Conservation (phyloP, 2,888 invertebrate genomes). For the Apodemia duryi region DNA sequence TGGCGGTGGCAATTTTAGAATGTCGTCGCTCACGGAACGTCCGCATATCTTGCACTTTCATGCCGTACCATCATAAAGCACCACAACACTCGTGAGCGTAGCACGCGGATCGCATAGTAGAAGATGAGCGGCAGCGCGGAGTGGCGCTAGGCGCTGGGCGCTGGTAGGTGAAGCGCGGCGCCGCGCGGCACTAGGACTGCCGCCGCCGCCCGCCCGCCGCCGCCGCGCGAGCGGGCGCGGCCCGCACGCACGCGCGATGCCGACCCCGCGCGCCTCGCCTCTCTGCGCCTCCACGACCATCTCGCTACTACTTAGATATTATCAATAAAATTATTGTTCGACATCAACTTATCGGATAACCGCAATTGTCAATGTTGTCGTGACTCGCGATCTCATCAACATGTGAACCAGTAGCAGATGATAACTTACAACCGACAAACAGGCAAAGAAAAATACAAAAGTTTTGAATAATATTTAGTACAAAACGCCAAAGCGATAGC, state of each 20-base stretch:
- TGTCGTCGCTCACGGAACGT: constrained; percentile 68
- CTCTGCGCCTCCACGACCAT: constrained; percentile 45
- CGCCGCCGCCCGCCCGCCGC: constrained; percentile 45
- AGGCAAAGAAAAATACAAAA: background rate
- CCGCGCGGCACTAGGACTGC: constrained; percentile 54
- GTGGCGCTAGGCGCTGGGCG: constrained; percentile 39
- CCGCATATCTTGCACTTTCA: constrained; percentile 73
- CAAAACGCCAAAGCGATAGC: background rate
- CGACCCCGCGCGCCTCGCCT: constrained; percentile 31
- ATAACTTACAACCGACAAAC: background rate
- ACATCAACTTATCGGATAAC: constrained; percentile 58
- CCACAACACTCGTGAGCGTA: constrained; percentile 68
- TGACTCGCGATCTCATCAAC: constrained; percentile 22
- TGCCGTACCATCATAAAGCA: constrained; percentile 76
- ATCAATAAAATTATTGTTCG: constrained; percentile 76
- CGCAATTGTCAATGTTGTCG: constrained; percentile 44
- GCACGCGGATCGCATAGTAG: constrained; percentile 64
- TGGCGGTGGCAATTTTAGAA: constrained; percentile 55
- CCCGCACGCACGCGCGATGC: constrained; percentile 54
- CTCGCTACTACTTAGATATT: constrained; percentile 73
- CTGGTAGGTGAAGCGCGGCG: constrained; percentile 41
- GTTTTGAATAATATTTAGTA: background rate
- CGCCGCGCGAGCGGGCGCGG: constrained; percentile 48
- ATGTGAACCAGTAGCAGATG: background rate
- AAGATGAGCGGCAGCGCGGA: constrained; percentile 35